Percentiles rank a stretch among this genome's conserved stretches.
These are phyloP conservation scores for Coptodon bakossiorum DNA, from an alignment of 2,113 vertebrate species.

Conservation along the genomic window DNA sequence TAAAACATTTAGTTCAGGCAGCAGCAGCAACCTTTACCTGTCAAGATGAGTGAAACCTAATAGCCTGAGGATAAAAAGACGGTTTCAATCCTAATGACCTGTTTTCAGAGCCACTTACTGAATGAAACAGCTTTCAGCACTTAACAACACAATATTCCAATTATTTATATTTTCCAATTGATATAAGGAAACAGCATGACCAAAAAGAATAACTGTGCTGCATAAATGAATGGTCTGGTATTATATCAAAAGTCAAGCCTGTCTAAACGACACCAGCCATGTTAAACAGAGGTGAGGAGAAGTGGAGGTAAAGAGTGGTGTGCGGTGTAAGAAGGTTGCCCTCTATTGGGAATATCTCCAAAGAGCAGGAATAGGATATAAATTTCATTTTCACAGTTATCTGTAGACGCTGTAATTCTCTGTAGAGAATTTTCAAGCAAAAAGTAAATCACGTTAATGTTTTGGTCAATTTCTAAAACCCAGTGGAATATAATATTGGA, in stretches of 20 bases:
- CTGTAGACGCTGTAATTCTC: not conserved
- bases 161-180: not conserved
- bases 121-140: not conserved
- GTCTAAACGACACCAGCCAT: not conserved
- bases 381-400: not conserved
- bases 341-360: slow-evolving; percentile 37
- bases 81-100: not conserved
- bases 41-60: slow-evolving; percentile 36
- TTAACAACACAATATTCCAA: not conserved
- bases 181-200: not conserved
- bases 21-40: slow-evolving; percentile 31
- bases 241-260: not conserved
- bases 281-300: not conserved
- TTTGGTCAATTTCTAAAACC: not conserved
- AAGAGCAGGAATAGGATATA: not conserved
- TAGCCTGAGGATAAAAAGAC: not conserved
- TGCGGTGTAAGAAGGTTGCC: slow-evolving; percentile 30
- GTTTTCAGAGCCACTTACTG: not conserved
- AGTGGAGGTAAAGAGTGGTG: not conserved
- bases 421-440: not conserved
- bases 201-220: not conserved
- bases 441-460: not conserved
- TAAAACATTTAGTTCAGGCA: slow-evolving; percentile 23
- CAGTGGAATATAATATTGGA: not conserved
- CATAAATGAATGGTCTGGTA: not conserved